Base-by-base conservation (phyloP, 2,888 invertebrate genomes). In the Dascillus cervinus region DNA sequence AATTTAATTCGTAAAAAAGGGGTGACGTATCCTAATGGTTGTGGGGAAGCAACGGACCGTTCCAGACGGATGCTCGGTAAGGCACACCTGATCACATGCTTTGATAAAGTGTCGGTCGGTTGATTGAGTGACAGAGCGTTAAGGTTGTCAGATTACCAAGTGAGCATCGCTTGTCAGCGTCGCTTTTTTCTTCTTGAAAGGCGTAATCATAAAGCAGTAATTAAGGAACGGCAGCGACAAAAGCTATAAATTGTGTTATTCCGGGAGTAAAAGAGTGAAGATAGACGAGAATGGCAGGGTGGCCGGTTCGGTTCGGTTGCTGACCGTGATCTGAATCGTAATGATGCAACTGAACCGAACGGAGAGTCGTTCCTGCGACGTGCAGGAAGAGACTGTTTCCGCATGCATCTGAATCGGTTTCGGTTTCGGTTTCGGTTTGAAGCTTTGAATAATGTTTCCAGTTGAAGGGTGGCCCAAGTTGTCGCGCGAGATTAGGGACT, bases 231-330 rank as follows among this genome's bases (percentile, higher is more conserved):
- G n/a, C n/a, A n/a, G n/a, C n/a, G n/a, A 30, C 34, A 41, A 54
- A 52, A 55, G 56, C 59, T 55, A 58, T 55, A 58, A 58, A 60
- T 59, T 60, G 56, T 54, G 59, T 61, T 60, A 60, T 61, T 61
- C 56, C 55, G 55, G 47, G 49, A 50, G 52, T 52, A 57, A 58
- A 56, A 51, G 53, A 56, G 58, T 58, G 57, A 56, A 58, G 59
- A 57, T 56, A 60, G 60, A 61, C 60, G 60, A 55, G 60, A 60
- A 59, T 60, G 62, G 60, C 60, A 59, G 60, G 57, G 55, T 53
- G 56, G 56, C 60, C 54, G 57, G 56, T 59, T 60, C 56, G 52
- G 54, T 49, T n/a, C 52, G 52, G 47, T 44, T 41, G 47, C n/a
- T n/a, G n/a, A n/a, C n/a, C 62, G 60, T 60, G 61, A 44, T 43